phyloP scores from a whole-genome alignment of 1,140 invertebrate species.

The Neodiprion fabricii region DNA sequence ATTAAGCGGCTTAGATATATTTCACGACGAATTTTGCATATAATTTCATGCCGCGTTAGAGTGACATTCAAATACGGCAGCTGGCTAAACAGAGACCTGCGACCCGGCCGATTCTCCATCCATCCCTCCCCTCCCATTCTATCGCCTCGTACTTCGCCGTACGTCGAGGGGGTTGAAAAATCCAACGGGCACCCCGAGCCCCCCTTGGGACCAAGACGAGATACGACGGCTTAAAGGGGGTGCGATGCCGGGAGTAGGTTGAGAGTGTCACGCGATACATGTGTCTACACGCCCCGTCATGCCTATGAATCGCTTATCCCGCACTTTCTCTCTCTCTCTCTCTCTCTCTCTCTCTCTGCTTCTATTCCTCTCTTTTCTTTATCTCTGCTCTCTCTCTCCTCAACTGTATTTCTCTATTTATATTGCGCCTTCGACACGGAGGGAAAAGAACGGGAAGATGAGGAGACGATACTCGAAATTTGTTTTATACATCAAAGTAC shows the following conservation, averaged over 20 bases:
- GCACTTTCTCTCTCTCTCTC: no score
- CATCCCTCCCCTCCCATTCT: not conserved
- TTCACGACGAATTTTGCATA: conserved; percentile 62
- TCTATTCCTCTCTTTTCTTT: not conserved
- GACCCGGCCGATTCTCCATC: not conserved
- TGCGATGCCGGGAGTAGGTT: not conserved
- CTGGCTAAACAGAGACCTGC: conserved; percentile 58
- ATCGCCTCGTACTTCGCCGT: no score
- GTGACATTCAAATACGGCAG: conserved; percentile 60
- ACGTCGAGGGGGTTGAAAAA: not conserved
- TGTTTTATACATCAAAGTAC: no score
- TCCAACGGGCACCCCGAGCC: conserved; percentile 2
- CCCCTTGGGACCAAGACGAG: conserved; percentile 26
- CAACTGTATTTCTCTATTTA: no score
- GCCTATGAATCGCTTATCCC: not conserved
- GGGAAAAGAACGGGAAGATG: no score
- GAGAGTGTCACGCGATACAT: conserved; percentile 4
- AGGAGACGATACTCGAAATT: no score
- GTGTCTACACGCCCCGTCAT: not conserved
- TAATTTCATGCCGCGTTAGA: conserved; percentile 63
- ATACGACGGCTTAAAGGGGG: conserved; percentile 22
- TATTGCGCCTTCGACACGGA: no score
- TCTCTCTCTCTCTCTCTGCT: not conserved
- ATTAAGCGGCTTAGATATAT: conserved; percentile 48
- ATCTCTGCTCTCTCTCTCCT: not conserved